Base-by-base conservation (phyloP, 2,113 vertebrate genomes). In the pig (Sus scrofa) region DNA sequence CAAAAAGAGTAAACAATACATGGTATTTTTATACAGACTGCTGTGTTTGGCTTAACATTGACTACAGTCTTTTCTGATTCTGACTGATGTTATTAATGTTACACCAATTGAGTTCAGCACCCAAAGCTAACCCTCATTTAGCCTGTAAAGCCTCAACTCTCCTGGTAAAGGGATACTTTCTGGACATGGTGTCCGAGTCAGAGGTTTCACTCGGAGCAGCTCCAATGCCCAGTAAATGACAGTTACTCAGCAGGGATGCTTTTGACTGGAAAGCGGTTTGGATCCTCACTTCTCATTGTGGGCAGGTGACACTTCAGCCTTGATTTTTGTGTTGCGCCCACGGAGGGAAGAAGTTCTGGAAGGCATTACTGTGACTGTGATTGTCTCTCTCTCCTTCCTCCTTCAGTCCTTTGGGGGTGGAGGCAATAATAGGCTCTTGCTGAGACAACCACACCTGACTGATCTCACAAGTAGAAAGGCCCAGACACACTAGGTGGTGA, bases 1-100 rank as follows among this genome's bases (percentile, higher is more conserved):
- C 67, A 63, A 0, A 20, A 39, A 79, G 32, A 97, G 32, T 96
- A 96, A 96, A 97, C 1, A 13, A n/a, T 12, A 60, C 8, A 0
- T 5, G 20, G 14, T 62, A 2, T 95, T 82, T 96, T 92, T 89
- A 54, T 67, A 86, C 6, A 54, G 32, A 54, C 54, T 58, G 75
- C 44, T 56, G 54, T 89, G 79, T 91, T 34, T 86, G 24, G 34
- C 6, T 71, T 26, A 39, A 20, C 60, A 0, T 50, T 84, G 82
- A 13, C 32, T 6, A 2, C 9, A 5, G 26, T 82, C 56, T 60
- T n/a, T 89, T 50, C 56, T 63, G 1, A 37, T 89, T 50, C 56
- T 63, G 1, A 37, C 1, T 39, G 30, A 71, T 34, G 34, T 24
- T 89, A 10, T 0, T 50, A 50, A 8, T 15, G 7, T 14, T 71